These are phyloP conservation scores for Cliona cf. orientalis DNA, from an alignment of 37 sponge, comb jelly and placozoan species.

Conservation along the genomic window DNA sequence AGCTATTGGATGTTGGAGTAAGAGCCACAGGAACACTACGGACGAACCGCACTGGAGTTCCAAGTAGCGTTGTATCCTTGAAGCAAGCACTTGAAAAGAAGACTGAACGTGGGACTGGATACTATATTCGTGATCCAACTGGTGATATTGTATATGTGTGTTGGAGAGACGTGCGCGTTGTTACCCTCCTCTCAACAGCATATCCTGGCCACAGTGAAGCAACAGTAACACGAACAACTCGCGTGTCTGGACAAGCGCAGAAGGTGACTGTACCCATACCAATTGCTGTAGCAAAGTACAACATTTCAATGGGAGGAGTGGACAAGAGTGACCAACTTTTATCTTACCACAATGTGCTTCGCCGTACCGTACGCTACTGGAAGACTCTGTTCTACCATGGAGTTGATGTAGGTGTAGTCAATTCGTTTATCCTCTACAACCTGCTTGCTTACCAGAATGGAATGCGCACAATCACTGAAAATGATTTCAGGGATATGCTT, in stretches of 20 bases:
- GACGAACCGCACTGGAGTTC: slow-evolving; percentile 14
- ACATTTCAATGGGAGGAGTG: slow-evolving; percentile 56
- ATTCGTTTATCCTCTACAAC: slow-evolving; percentile 36
- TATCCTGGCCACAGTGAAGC: slow-evolving; percentile 40
- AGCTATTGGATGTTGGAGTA: slow-evolving; percentile 2
- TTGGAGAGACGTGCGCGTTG: slow-evolving; percentile 35
- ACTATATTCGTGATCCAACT: slow-evolving; percentile 27
- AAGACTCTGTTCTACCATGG: slow-evolving; percentile 59
- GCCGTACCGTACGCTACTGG: slow-evolving; percentile 45
- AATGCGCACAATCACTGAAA: slow-evolving; percentile 1
- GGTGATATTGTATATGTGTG: slow-evolving; percentile 5
- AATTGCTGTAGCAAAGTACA: slow-evolving; percentile 36
- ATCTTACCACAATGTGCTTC: slow-evolving; percentile 24
- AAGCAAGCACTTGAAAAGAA: not conserved
- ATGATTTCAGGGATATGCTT: slow-evolving; percentile 22
- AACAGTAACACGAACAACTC: not conserved
- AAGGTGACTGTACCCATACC: slow-evolving; percentile 39
- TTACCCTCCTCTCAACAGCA: slow-evolving; percentile 42
- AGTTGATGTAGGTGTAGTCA: slow-evolving; percentile 48
- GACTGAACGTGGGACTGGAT: slow-evolving; percentile 34
- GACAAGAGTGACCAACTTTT: slow-evolving; percentile 51
- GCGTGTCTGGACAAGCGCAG: not conserved
- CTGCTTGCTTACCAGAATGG: not conserved
- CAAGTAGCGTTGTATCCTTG: not conserved
- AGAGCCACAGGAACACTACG: slow-evolving; percentile 35